These are phyloP conservation scores for Spisula solida DNA, from an alignment of 2,888 invertebrate species.

Conservation along the genomic window DNA sequence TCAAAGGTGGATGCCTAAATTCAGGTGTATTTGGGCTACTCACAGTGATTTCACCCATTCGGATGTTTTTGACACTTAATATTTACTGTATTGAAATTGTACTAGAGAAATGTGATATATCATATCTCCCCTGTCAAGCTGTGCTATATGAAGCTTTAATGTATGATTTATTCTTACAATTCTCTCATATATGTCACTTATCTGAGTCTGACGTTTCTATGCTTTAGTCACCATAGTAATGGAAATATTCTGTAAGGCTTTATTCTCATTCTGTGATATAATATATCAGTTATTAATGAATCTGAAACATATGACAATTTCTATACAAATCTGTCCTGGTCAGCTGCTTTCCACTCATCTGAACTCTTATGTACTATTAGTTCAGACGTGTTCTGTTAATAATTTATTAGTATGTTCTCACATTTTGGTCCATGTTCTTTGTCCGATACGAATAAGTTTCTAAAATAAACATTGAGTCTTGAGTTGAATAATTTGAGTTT, in stretches of 20 bases:
- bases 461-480: no score
- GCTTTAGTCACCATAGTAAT: not conserved
- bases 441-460: not conserved
- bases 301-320: constrained; percentile 16
- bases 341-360: not conserved
- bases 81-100: no score
- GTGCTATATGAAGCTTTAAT: not conserved
- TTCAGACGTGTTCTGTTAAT: not conserved
- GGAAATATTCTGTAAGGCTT: not conserved
- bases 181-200: not conserved
- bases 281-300: not conserved
- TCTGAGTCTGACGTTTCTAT: not conserved
- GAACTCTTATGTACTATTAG: not conserved
- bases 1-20: no score
- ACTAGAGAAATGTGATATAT: no score
- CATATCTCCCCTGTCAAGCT: not conserved
- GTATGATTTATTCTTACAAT: not conserved
- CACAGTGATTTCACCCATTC: no score
- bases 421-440: not conserved
- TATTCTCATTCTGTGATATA: not conserved
- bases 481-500: no score
- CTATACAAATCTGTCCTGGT: not conserved
- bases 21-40: no score
- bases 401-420: no score
- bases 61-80: no score